phyloP scores from a whole-genome alignment of 2,888 invertebrate genomes.

The Suillia variegata region DNA sequence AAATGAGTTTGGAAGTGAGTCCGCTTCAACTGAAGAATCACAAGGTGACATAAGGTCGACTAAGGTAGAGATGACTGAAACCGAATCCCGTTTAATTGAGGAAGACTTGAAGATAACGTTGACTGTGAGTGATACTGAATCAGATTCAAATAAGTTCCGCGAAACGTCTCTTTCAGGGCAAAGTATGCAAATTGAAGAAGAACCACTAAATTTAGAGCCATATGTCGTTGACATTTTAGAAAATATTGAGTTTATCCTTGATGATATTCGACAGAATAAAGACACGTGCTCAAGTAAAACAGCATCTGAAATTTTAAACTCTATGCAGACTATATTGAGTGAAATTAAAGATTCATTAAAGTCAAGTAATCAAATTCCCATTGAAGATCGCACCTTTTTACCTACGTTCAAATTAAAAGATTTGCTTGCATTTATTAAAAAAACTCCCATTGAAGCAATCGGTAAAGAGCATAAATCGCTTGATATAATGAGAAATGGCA shows the following conservation, averaged over 20 bases:
- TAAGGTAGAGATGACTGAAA: neutral
- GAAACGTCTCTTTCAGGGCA: too few relatives aligned
- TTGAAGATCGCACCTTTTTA: constrained; percentile 39
- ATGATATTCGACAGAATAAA: constrained; percentile 13
- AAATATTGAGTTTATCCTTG: constrained; percentile 17
- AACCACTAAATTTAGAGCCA: too few relatives aligned
- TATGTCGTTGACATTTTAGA: constrained; percentile 12
- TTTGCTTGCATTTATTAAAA: constrained; percentile 30
- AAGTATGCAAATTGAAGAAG: too few relatives aligned
- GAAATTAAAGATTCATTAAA: constrained; percentile 33
- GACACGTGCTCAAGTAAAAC: constrained; percentile 16
- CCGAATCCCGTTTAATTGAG: neutral
- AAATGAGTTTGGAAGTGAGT: too few relatives aligned
- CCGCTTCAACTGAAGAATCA: neutral
- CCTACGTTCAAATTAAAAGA: constrained; percentile 44
- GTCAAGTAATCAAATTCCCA: constrained; percentile 14
- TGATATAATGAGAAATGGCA: constrained; percentile 4
- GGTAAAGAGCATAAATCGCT: neutral
- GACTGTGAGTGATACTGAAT: too few relatives aligned
- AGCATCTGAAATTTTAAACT: constrained; percentile 26
- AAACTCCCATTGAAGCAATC: constrained; percentile 8
- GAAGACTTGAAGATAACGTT: too few relatives aligned
- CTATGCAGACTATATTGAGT: constrained; percentile 30
- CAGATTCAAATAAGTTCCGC: too few relatives aligned
- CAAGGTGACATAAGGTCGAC: neutral